phyloP scores from a whole-genome alignment of 2,888 invertebrate genomes.

The Glyphotaelius pellucidus region DNA sequence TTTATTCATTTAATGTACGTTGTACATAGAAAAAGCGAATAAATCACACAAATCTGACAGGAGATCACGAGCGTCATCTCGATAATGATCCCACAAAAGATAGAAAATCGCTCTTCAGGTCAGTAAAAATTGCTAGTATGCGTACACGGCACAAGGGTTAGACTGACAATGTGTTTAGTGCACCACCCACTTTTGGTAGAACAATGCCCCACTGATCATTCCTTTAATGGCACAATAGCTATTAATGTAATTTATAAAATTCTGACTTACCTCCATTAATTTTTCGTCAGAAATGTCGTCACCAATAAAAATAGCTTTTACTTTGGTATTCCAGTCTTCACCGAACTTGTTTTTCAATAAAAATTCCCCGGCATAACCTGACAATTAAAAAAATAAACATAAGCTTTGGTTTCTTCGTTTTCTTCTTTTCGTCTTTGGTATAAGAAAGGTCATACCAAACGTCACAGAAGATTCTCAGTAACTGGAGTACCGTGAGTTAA shows the following conservation, averaged over 20 bases:
- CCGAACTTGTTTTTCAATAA: conserved; percentile 85
- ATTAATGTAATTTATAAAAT: neutral
- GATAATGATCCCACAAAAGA: too few relatives aligned
- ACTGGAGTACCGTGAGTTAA: neutral
- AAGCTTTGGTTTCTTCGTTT: neutral
- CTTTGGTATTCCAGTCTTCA: conserved; percentile 83
- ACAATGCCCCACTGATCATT: neutral
- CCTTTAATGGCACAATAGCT: neutral
- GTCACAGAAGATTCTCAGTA: neutral
- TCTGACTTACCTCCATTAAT: conserved; percentile 60
- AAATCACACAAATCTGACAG: too few relatives aligned
- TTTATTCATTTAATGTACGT: too few relatives aligned
- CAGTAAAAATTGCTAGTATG: too few relatives aligned
- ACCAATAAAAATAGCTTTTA: conserved; percentile 79
- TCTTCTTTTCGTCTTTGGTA: neutral
- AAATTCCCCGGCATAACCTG: conserved; percentile 62
- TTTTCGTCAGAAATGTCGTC: conserved; percentile 66
- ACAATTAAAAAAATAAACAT: neutral
- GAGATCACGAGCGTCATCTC: too few relatives aligned
- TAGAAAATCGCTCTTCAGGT: too few relatives aligned
- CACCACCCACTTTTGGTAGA: too few relatives aligned
- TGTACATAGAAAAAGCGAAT: too few relatives aligned
- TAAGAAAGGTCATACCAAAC: neutral
- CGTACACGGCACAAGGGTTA: too few relatives aligned
- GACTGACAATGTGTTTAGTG: too few relatives aligned